Evolutionary conservation across 92 coral and sea anemone genomes (phyloP).

Genomic region (Zoanthus solanderi): DNA sequence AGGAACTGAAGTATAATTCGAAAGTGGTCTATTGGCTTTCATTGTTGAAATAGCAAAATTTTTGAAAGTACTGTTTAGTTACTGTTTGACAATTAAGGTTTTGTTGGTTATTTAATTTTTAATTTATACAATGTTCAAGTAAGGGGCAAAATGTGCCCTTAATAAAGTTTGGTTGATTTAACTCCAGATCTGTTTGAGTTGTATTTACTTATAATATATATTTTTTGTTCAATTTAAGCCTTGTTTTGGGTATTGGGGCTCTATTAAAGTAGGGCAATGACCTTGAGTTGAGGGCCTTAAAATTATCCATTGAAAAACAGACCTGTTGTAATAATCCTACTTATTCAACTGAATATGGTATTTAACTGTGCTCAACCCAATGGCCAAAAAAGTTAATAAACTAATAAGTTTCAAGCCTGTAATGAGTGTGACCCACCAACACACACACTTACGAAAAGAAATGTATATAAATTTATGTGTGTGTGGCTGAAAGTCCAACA

Average conservation of each 20-base stretch:
- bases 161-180: conserved; percentile 38
- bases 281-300: conserved; percentile 29
- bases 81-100: conserved; percentile 35
- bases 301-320: conserved; percentile 28
- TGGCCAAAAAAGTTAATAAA: conserved; percentile 32
- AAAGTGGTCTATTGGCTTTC: conserved; percentile 31
- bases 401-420: conserved; percentile 12
- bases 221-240: conserved; percentile 31
- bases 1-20: conserved; percentile 29
- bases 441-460: conserved; percentile 3
- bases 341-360: conserved; percentile 6
- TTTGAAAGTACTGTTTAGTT: conserved; percentile 33
- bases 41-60: conserved; percentile 14
- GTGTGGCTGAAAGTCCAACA: conserved; percentile 29
- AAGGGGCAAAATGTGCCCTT: conserved; percentile 34
- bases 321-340: conserved; percentile 25
- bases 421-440: conserved; percentile 10
- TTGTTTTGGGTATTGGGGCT: conserved; percentile 41
- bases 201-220: conserved; percentile 10
- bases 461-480: not conserved
- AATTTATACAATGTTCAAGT: conserved; percentile 26
- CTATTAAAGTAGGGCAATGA: conserved; percentile 24
- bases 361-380: conserved; percentile 16
- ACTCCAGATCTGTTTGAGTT: conserved; percentile 22
- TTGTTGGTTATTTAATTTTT: conserved; percentile 18